These are phyloP conservation scores for Apteryx owenii DNA, from an alignment of 2,113 vertebrate genomes.

Conservation along the genomic window DNA sequence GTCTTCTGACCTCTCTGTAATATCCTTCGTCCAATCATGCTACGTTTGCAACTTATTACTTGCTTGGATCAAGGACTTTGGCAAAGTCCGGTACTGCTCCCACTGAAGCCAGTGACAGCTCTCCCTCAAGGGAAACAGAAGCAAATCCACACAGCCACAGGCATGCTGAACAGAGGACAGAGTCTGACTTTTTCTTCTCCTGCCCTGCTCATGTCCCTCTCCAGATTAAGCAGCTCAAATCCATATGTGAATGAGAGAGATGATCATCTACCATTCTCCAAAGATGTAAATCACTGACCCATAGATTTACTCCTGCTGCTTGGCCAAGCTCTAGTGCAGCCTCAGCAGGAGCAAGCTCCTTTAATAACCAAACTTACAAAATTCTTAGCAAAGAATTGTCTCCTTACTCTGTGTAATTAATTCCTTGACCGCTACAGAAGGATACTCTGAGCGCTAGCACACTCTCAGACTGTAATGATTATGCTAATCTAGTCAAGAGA, in stretches of 20 bases:
- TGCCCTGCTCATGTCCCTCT: neutral
- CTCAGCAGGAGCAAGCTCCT: neutral
- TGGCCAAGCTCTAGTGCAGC: neutral
- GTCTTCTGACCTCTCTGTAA: neutral
- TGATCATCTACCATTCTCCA: neutral
- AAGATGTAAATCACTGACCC: neutral
- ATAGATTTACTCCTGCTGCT: neutral
- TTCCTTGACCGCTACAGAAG: conserved; percentile 33
- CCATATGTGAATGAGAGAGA: neutral
- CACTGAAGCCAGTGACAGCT: neutral
- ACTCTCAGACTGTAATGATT: conserved; percentile 10
- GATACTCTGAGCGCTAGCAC: neutral
- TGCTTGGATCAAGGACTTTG: neutral
- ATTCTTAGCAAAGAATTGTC: neutral
- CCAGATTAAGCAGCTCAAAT: neutral
- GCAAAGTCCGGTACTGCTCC: neutral
- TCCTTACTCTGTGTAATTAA: conserved; percentile 10
- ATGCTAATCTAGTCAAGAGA: conserved; percentile 38
- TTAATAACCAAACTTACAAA: neutral
- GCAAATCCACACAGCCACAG: neutral
- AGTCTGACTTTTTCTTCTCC: neutral
- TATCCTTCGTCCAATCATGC: neutral
- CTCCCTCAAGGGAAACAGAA: neutral
- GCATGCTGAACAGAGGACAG: neutral
- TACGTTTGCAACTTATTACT: neutral